Evolutionary conservation across 2,113 vertebrate species (phyloP), one percentile per base, ranked within the genome.

Genomic region (Hydropotes inermis): DNA sequence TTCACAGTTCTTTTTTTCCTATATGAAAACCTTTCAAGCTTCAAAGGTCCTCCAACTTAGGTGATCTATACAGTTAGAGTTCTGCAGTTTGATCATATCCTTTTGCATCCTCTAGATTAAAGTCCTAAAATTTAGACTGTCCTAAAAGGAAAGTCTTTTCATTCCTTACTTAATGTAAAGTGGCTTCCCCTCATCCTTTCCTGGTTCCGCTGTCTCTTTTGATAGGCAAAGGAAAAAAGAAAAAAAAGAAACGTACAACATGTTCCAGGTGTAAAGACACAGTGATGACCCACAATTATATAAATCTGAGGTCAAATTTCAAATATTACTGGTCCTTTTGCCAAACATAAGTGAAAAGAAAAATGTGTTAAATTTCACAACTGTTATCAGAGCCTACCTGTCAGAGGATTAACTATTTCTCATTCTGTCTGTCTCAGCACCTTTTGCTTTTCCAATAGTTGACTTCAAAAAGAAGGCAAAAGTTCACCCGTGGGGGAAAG

Each of bases 341-440:
- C 97, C 96, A 97, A 97, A 74, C 79, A 16, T 64, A 85, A 94
- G 58, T 54, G 28, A 97, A 95, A 98, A 96, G 97, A 64, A 81
- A 78, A 96, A 98, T 94, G 96, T n/a, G 95, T 96, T 97, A 97
- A 82, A 87, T 97, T 97, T 97, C 94, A 97, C 74, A 97, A 92
- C 58, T 87, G 96, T 33, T 96, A 98, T 97, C 67, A 97, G 85
- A 93, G 21, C 21, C 58, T 97, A 61, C 52, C 9, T 21, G 89
- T 96, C 64, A 28, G 60, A 96, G 14, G 74, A 87, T 45, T 95
- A 81, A 7, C 90, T 57, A 88, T 97, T 94, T 92, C 87, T 87
- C 93, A 97, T 95, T 85, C 67, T 95, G 54, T 13, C 17, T 30
- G 50, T 67, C 70, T 89, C 85, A 78, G 76, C 50, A 67, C 87